Base-by-base conservation (phyloP, 2,888 invertebrate genomes). In the Euclidia mi region DNA sequence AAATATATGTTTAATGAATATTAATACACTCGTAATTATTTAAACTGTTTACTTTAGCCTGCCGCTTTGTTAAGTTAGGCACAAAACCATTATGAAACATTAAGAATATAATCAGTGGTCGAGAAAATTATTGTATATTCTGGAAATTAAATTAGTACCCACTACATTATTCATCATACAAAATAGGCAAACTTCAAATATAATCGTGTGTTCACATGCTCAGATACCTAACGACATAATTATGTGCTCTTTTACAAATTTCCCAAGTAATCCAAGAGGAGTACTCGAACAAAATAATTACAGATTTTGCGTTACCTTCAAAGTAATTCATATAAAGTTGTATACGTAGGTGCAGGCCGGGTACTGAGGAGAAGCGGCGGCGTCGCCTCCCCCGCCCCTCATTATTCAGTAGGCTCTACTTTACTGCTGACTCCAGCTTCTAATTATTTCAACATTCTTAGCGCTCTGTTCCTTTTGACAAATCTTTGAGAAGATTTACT, bases 401-500 rank as follows among this genome's bases (percentile, higher is more conserved):
- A 78, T 67, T 78, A 75, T 75, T 75, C 78, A 77, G 75, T 74
- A 71, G 71, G 76, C 77, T 69, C 70, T 71, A 58, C 65, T 66
- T 70, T 67, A 69, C 65, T 66, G 73, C 67, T 70, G 72, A 76
- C 68, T 64, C 64, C 65, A 49, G 60, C 65, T 71, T 76, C 71
- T 81, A 81, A 81, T 81, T 79, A 80, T 80, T 80, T 79, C 71
- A 79, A 68, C 68, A 77, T 70, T 72, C 76, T 72, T 71, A 67
- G 78, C 63, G 55, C 59, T 57, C 65, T 62, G 70, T 72, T 69
- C 63, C 65, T 66, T 76, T 78, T 78, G 67, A 75, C 76, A 72
- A 70, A 78, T 78, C 65, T 65, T 55, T 57, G 52, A 62, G 61
- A 56, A 62, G 57, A 77, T 73, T 65, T 74, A 49, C 66, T 52